Evolutionary conservation across 2,797 vertebrate species (phyloP).

Genomic region (Sebastes goodei): DNA sequence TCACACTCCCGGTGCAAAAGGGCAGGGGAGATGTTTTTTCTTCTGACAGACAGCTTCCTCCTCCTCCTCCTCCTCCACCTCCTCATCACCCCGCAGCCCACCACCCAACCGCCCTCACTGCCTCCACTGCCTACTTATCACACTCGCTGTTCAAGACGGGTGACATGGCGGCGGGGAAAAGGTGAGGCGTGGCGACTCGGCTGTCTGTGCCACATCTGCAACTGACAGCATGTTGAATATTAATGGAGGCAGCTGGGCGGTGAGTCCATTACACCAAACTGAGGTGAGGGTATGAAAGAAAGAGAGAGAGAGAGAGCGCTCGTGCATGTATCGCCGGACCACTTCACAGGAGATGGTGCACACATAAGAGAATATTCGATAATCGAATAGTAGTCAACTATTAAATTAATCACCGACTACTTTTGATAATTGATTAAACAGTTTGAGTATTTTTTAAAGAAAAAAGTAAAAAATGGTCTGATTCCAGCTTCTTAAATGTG

Average conservation of each 20-base stretch:
- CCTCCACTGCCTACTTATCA: slow-evolving; percentile 33
- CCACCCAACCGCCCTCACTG: background rate
- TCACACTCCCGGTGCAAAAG: background rate
- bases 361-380: background rate
- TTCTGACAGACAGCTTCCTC: slow-evolving; percentile 29
- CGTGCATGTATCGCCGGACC: background rate
- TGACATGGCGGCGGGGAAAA: slow-evolving; percentile 34
- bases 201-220: slow-evolving; percentile 55
- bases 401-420: too few species aligned
- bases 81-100: background rate
- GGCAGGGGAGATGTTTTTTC: slow-evolving; percentile 29
- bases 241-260: slow-evolving; percentile 45
- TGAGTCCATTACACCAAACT: slow-evolving; percentile 13
- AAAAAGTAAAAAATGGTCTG: too few species aligned
- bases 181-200: slow-evolving; percentile 45
- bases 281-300: background rate
- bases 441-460: too few species aligned
- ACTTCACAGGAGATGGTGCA: background rate
- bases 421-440: background rate
- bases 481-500: too few species aligned
- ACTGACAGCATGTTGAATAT: slow-evolving; percentile 62
- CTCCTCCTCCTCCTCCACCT: background rate
- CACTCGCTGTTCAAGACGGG: slow-evolving; percentile 24
- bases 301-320: background rate
- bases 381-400: too few species aligned